These are phyloP conservation scores for Antigone vipio DNA, from an alignment of 2,113 vertebrate genomes.

Conservation along the genomic window DNA sequence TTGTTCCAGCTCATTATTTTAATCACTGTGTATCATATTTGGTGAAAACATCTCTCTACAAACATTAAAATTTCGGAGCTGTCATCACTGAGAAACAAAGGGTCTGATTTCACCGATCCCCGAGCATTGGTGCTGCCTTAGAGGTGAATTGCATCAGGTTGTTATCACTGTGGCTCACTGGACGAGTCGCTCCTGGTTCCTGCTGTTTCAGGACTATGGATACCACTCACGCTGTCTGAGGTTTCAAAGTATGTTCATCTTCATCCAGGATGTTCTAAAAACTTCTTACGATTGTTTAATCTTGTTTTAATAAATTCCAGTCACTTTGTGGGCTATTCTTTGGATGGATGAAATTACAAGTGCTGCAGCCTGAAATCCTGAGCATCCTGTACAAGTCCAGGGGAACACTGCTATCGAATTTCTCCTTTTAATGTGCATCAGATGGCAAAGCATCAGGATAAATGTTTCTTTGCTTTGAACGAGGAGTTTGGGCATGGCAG, in stretches of 20 bases:
- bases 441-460: not conserved
- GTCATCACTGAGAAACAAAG: slow-evolving; percentile 4
- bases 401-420: not conserved
- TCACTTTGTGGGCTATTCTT: not conserved
- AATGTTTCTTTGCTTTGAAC: not conserved
- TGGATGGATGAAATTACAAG: not conserved
- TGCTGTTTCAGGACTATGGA: not conserved
- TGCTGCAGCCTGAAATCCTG: not conserved
- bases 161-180: not conserved
- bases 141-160: slow-evolving; percentile 7
- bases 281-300: not conserved
- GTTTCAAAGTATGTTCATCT: not conserved
- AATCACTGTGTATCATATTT: slow-evolving; percentile 41
- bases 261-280: not conserved
- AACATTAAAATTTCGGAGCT: not conserved
- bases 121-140: not conserved
- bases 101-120: not conserved
- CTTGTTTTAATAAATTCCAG: not conserved
- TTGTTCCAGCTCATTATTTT: slow-evolving; percentile 44
- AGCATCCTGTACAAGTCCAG: not conserved
- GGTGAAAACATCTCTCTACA: slow-evolving; percentile 31
- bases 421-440: not conserved
- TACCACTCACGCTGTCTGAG: not conserved
- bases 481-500: not conserved
- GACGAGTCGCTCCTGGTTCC: not conserved